A percentile compares a stretch with the other conserved stretches of the same genome.
Evolutionary conservation across 2,113 vertebrate species (phyloP).

Genomic region (Paradoxurus hermaphroditus): DNA sequence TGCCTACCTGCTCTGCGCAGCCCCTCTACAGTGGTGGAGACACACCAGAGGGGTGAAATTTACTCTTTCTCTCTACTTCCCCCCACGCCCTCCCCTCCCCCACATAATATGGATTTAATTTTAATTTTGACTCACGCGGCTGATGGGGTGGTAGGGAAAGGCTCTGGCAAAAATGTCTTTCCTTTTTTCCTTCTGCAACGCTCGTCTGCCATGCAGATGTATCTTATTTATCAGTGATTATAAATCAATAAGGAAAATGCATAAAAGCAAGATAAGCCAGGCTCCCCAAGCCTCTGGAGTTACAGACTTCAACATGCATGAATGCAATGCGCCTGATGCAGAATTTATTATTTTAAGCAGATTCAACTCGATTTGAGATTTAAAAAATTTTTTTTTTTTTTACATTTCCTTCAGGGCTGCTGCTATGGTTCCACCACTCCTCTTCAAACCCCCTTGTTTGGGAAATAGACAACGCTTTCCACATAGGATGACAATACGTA

Average conservation of each 20-base stretch:
- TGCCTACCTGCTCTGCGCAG: neutral
- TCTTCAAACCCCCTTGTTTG: conserved; percentile 67
- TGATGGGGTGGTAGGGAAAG: neutral
- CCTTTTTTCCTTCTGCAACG: neutral
- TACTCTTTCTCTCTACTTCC: neutral
- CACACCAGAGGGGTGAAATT: accelerated
- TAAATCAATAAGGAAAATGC: conserved; percentile 78
- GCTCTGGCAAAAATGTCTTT: neutral
- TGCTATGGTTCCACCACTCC: neutral
- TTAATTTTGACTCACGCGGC: conserved; percentile 35
- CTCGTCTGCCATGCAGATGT: neutral
- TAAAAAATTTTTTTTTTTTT: neutral
- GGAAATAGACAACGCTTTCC: conserved; percentile 65
- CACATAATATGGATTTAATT: neutral
- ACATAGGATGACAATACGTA: conserved; percentile 71
- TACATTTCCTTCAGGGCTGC: neutral
- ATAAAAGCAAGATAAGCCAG: conserved; percentile 42
- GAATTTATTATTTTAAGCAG: conserved; percentile 77
- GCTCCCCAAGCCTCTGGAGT: conserved; percentile 69
- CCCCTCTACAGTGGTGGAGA: accelerated
- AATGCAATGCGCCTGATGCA: conserved; percentile 27
- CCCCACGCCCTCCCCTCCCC: neutral
- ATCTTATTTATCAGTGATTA: conserved; percentile 81
- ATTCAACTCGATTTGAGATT: conserved; percentile 65
- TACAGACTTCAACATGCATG: conserved; percentile 52